Percentiles rank a stretch among this genome's conserved stretches.
Conservation (phyloP, 1,140 invertebrate species). For the Dermatophagoides farinae region DNA sequence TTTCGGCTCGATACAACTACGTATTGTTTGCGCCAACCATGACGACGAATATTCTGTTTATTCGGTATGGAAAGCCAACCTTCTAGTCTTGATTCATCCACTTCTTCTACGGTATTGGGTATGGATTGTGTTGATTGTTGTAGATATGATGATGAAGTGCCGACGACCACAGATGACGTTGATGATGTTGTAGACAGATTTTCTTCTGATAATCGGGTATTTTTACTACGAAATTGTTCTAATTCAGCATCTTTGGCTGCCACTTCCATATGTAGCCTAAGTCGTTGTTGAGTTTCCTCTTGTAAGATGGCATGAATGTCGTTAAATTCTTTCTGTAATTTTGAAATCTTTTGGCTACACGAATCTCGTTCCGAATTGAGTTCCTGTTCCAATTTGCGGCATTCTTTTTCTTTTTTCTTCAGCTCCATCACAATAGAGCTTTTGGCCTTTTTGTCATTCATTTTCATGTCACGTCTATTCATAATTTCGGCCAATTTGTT, state of each 20-base stretch:
- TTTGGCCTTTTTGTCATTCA: slow-evolving; percentile 32
- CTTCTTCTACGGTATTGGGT: neutral
- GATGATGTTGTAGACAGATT: neutral
- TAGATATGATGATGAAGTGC: neutral
- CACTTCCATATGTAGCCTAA: slow-evolving; percentile 76
- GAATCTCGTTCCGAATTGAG: slow-evolving; percentile 81
- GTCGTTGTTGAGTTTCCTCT: slow-evolving; percentile 43
- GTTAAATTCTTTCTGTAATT: slow-evolving; percentile 62
- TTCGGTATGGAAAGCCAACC: slow-evolving; percentile 87
- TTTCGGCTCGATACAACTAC: slow-evolving; percentile 90
- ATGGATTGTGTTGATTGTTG: slow-evolving; percentile 1
- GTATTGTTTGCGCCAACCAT: slow-evolving; percentile 92
- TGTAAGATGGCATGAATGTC: slow-evolving; percentile 48
- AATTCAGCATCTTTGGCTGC: slow-evolving; percentile 91
- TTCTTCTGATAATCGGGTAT: neutral
- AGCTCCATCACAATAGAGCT: slow-evolving; percentile 39
- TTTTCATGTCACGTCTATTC: slow-evolving; percentile 55
- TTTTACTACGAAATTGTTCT: slow-evolving; percentile 43
- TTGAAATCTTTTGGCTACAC: slow-evolving; percentile 59
- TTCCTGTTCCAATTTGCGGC: slow-evolving; percentile 80
- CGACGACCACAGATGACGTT: neutral
- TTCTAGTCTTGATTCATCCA: slow-evolving; percentile 49
- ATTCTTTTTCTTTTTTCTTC: slow-evolving; percentile 82
- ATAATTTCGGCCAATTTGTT: slow-evolving; percentile 93
- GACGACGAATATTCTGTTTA: slow-evolving; percentile 79